Evolutionary conservation across 2,888 invertebrate species (phyloP), one percentile per base, ranked within the genome.

Genomic region (Phalera bucephala): DNA sequence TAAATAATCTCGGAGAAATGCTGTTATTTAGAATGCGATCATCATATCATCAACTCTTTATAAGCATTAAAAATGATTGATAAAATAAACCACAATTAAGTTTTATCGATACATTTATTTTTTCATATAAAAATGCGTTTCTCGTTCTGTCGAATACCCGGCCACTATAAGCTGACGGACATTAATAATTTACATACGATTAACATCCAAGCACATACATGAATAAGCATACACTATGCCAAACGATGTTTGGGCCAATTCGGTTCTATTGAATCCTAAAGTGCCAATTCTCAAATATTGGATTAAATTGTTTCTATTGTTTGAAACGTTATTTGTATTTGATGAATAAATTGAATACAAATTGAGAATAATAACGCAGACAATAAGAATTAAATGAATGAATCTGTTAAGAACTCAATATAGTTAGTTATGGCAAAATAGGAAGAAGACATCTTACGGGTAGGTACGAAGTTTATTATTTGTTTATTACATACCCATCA

Each of bases 121-220:
- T 80, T 51, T 45, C 38, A 77, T 77, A 74, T 79, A 80, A 72
- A 86, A 87, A 86, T 80, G 85, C 83, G 72, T 65, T 72, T 71
- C 21, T 21, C 32, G 3, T 45, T 29, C 13, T 33, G 21, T 46
- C 31, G 13, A 44, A 37, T 37, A 50, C 42, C 66, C 62, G 61
- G 59, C 57, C 60, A 65, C 69, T 64, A 64, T 54, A 66, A 70
- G 70, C 64, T 65, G 82, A 81, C 81, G 62, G 70, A 72, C 71
- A 26, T 26, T 13, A 27, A 78, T 67, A 69, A 68, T 66, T 65
- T 75, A 76, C 65, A 67, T 69, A 67, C 66, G 71, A 55, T 47
- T 65, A 68, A 67, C 67, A 71, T 64, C 50, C 39, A 57, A 58
- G 69, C 62, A 58, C 55, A 42, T 52, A 57, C 47, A 52, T 13